Evolutionary conservation across 2,888 invertebrate species (phyloP).

Genomic region (Drosophila prostipennis): DNA sequence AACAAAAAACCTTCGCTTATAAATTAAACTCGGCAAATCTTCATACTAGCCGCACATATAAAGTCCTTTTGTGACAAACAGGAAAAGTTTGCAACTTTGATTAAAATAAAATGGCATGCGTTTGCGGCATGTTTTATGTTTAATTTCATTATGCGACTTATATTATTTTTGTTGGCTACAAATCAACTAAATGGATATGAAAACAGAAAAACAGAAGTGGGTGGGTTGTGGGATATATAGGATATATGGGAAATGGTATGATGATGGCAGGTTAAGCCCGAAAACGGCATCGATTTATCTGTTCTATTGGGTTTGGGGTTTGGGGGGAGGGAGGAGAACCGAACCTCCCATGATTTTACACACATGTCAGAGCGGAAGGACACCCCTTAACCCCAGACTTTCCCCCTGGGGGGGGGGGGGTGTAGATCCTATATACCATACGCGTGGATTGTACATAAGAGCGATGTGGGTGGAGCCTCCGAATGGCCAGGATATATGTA

Average conservation of each 20-base stretch:
- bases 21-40: neutral
- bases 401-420: neutral
- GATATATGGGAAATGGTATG: neutral
- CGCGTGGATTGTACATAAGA: slow-evolving; percentile 38
- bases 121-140: slow-evolving; percentile 22
- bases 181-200: slow-evolving; percentile 41
- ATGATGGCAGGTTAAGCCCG: slow-evolving; percentile 25
- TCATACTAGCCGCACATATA: neutral
- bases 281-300: slow-evolving; percentile 75
- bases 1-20: neutral
- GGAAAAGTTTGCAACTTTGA: slow-evolving; percentile 30
- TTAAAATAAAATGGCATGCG: slow-evolving; percentile 40
- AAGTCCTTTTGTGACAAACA: slow-evolving; percentile 19
- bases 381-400: slow-evolving; percentile 10
- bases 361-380: slow-evolving; percentile 36
- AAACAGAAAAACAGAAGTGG: slow-evolving; percentile 20
- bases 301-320: slow-evolving; percentile 60
- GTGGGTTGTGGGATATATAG: neutral
- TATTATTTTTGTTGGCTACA: slow-evolving; percentile 32
- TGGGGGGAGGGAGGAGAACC: neutral
- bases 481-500: slow-evolving; percentile 52
- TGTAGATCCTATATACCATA: slow-evolving; percentile 35
- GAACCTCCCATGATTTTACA: slow-evolving; percentile 7
- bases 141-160: slow-evolving; percentile 34
- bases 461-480: slow-evolving; percentile 70